Percentiles rank a stretch among this genome's conserved stretches.
These are phyloP conservation scores for Cancer borealis DNA, from an alignment of 2,888 invertebrate species.

Conservation along the genomic window DNA sequence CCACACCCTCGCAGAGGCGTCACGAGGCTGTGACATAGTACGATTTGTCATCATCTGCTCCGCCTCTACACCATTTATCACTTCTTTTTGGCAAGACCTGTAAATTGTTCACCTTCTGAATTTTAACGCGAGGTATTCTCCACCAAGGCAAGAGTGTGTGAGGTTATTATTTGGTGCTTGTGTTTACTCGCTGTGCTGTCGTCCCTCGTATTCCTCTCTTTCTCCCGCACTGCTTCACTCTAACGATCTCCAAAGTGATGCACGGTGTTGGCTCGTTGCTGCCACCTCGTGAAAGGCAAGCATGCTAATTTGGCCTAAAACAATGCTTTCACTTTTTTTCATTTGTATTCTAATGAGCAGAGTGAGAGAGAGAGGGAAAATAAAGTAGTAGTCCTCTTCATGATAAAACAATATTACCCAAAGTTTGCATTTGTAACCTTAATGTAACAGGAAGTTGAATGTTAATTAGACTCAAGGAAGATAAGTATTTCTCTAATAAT, in stretches of 20 bases:
- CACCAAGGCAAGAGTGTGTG: not conserved
- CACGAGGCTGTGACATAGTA: not conserved
- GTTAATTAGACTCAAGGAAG: not conserved
- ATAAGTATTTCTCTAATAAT: not conserved
- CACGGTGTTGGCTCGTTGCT: not conserved
- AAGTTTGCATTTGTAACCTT: not conserved
- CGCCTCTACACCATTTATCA: not conserved
- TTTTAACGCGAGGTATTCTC: not conserved
- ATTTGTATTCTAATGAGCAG: not conserved
- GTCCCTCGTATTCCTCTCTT: not conserved
- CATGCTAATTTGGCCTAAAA: not conserved
- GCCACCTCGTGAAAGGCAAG: not conserved
- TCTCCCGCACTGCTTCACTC: not conserved
- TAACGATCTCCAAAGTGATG: conserved; percentile 1
- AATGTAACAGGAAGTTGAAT: not conserved
- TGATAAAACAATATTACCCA: not conserved
- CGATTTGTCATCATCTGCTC: conserved; percentile 22
- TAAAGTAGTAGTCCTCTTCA: too few species aligned
- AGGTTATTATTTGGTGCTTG: not conserved
- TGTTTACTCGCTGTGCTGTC: not conserved
- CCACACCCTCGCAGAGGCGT: not conserved
- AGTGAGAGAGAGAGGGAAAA: too few species aligned
- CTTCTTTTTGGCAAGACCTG: not conserved
- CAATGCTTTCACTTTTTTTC: not conserved
- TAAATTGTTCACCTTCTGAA: not conserved